Percentiles rank a stretch among this genome's conserved stretches.
Evolutionary conservation across 1,140 invertebrate species (phyloP).

Genomic region (Rhopalosiphum padi): DNA sequence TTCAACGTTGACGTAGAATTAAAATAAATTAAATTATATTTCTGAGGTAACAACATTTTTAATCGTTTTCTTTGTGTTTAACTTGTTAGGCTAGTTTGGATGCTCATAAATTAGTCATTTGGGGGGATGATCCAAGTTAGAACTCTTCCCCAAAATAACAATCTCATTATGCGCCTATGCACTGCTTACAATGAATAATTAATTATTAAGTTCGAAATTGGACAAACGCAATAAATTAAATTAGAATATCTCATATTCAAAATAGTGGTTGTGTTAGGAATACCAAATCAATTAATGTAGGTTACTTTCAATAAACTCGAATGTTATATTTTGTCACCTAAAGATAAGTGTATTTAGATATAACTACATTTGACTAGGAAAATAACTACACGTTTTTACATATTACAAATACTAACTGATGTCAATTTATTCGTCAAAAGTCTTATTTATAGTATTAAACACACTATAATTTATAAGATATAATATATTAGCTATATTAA

Average conservation of each 20-base stretch:
- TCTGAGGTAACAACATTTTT: neutral
- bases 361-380: neutral
- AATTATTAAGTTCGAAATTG: neutral
- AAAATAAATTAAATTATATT: too few relatives aligned
- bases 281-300: neutral
- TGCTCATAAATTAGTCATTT: neutral
- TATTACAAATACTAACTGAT: neutral
- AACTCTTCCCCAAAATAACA: neutral
- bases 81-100: neutral
- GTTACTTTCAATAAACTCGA: neutral
- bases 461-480: neutral
- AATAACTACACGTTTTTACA: neutral
- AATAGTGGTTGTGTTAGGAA: neutral
- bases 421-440: neutral
- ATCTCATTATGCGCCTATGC: neutral
- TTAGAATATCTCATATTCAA: neutral
- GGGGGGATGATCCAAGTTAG: neutral
- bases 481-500: neutral
- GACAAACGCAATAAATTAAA: neutral
- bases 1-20: too few relatives aligned
- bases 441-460: neutral
- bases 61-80: neutral
- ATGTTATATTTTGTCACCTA: neutral
- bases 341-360: neutral
- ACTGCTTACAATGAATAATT: neutral